phyloP scores from a whole-genome alignment of 1,140 invertebrate species.

The Branchinecta lynchi region DNA sequence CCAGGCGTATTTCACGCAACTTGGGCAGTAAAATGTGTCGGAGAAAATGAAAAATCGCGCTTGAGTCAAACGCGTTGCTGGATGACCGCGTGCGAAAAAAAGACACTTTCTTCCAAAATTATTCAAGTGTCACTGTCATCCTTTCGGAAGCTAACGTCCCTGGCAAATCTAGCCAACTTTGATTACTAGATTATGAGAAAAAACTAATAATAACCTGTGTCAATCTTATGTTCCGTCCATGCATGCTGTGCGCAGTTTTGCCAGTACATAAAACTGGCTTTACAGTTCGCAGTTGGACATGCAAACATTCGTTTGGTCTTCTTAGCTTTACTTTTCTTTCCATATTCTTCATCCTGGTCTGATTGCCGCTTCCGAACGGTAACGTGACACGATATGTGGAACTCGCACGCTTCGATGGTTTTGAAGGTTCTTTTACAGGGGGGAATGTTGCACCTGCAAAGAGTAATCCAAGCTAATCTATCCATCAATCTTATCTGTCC shows the following conservation, averaged over 20 bases:
- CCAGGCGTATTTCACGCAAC: too few species aligned
- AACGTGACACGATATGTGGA: background rate
- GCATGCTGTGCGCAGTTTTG: constrained; percentile 2
- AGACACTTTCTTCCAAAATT: too few species aligned
- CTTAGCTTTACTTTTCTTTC: background rate
- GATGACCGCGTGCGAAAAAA: too few species aligned
- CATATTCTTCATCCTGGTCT: background rate
- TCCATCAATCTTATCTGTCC: too few species aligned
- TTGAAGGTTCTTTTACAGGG: background rate
- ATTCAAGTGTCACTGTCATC: too few species aligned
- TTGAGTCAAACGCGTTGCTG: too few species aligned
- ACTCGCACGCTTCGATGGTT: background rate
- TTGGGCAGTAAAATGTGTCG: too few species aligned
- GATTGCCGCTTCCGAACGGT: background rate
- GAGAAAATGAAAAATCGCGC: too few species aligned
- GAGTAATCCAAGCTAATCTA: background rate
- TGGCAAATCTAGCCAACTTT: too few species aligned
- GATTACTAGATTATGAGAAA: too few species aligned
- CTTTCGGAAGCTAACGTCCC: too few species aligned
- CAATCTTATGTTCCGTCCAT: constrained; percentile 7
- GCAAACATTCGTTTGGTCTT: background rate
- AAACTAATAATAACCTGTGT: background rate
- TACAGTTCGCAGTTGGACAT: background rate
- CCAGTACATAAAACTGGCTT: background rate
- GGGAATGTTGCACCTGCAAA: background rate